These are phyloP conservation scores for Parasteatoda tepidariorum DNA, from an alignment of 1,140 invertebrate genomes.

Conservation along the genomic window DNA sequence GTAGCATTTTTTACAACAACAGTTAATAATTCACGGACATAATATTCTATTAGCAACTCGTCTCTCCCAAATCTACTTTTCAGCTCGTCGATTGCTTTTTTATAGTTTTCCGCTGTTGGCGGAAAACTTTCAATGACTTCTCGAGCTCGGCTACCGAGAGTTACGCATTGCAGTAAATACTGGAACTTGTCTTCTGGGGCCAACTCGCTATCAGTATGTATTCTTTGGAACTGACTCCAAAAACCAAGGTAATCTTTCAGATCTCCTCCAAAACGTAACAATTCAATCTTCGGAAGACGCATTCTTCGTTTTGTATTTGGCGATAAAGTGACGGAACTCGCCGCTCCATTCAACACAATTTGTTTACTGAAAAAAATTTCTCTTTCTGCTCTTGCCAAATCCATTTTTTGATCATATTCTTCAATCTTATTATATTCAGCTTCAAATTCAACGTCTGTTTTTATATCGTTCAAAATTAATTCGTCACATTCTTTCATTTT, in stretches of 20 bases:
- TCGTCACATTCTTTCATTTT: too few relatives aligned
- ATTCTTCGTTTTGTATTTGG: slow-evolving; percentile 5
- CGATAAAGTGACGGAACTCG: too few relatives aligned
- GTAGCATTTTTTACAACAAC: not conserved
- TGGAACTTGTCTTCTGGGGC: slow-evolving; percentile 10
- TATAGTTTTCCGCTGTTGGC: slow-evolving; percentile 5
- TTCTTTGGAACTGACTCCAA: not conserved
- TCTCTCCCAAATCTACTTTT: slow-evolving; percentile 10
- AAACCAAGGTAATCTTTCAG: not conserved
- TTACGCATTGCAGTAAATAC: not conserved
- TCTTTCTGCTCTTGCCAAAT: too few relatives aligned
- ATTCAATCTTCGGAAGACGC: not conserved
- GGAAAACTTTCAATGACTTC: slow-evolving; percentile 19
- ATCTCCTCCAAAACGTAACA: not conserved
- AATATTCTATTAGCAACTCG: not conserved
- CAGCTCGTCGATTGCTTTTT: not conserved
- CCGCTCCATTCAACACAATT: too few relatives aligned
- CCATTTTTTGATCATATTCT: too few relatives aligned
- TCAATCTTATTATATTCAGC: too few relatives aligned
- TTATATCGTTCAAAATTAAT: too few relatives aligned
- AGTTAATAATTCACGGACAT: not conserved
- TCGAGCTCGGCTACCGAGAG: not conserved
- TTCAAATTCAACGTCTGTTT: too few relatives aligned
- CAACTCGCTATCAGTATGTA: not conserved
- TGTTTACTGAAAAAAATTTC: too few relatives aligned